Conservation (phyloP, 1,140 invertebrate species). For the Dendroctonus ponderosae region DNA sequence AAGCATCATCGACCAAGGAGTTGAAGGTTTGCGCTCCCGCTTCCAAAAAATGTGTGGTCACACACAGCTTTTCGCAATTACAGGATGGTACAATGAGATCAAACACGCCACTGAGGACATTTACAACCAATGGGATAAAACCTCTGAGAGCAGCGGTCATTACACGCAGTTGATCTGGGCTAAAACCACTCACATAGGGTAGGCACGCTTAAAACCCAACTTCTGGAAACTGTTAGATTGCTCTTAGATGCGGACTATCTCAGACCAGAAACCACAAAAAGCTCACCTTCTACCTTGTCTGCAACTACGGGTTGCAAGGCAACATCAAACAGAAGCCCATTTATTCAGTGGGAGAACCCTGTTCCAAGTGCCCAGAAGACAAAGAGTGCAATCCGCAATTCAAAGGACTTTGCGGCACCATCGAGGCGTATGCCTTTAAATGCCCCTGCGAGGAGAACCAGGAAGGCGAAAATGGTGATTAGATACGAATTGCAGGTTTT, state of each 20-base stretch:
- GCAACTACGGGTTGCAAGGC: slow-evolving; percentile 10
- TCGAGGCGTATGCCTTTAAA: slow-evolving; percentile 1
- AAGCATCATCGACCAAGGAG: slow-evolving; percentile 3
- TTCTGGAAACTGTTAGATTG: neutral
- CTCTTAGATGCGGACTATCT: slow-evolving; percentile 12
- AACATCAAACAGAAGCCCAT: slow-evolving; percentile 6
- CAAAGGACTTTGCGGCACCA: slow-evolving; percentile 12
- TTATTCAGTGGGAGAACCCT: slow-evolving; percentile 6
- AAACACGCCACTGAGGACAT: slow-evolving; percentile 7
- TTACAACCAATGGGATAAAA: slow-evolving; percentile 7
- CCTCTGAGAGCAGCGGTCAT: neutral
- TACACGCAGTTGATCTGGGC: slow-evolving; percentile 25
- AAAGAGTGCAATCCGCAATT: slow-evolving; percentile 8
- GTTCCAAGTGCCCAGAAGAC: slow-evolving; percentile 6
- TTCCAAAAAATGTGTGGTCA: neutral
- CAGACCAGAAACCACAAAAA: neutral
- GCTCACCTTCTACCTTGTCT: slow-evolving; percentile 6
- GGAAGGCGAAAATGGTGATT: neutral
- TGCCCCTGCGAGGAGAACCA: slow-evolving; percentile 12
- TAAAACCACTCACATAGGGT: slow-evolving; percentile 10
- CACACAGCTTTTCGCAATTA: neutral
- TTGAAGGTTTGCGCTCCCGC: neutral
- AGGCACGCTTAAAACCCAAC: neutral
- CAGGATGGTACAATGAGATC: slow-evolving; percentile 13
- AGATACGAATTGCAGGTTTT: too few relatives aligned